These are phyloP conservation scores for Thunnus maccoyii DNA, from an alignment of 2,113 vertebrate species.

Conservation along the genomic window DNA sequence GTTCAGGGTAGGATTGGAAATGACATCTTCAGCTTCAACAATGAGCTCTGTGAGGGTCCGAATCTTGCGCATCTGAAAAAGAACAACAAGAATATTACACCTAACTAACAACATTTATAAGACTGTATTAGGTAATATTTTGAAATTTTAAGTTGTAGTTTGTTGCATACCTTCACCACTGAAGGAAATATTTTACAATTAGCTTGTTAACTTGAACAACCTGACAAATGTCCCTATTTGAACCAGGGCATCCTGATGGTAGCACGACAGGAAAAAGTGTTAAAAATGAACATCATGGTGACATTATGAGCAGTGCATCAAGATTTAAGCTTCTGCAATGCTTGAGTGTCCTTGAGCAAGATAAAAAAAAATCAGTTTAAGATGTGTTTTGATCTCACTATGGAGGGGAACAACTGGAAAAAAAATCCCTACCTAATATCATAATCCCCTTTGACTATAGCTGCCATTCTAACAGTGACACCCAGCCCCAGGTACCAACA, in stretches of 20 bases:
- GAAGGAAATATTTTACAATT: too few relatives aligned
- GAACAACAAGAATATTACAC: slow-evolving; percentile 3
- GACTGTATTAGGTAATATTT: background rate
- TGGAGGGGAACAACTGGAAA: too few relatives aligned
- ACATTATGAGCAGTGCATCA: too few relatives aligned
- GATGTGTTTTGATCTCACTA: too few relatives aligned
- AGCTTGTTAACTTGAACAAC: background rate
- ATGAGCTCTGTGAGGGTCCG: slow-evolving; percentile 73
- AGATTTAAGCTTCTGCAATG: too few relatives aligned
- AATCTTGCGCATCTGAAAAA: slow-evolving; percentile 63
- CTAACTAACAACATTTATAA: background rate
- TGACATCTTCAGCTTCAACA: slow-evolving; percentile 53
- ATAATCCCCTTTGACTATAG: background rate
- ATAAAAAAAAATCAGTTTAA: too few relatives aligned
- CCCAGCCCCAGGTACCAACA: too few relatives aligned
- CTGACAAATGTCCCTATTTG: background rate
- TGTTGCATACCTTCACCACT: background rate
- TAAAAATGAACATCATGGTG: too few relatives aligned
- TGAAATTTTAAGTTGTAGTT: background rate
- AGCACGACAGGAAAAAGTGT: background rate
- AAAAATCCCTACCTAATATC: background rate
- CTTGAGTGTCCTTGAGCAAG: too few relatives aligned
- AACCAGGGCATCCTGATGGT: background rate
- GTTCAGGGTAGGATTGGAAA: background rate
- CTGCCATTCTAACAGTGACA: too few relatives aligned